These are phyloP conservation scores for Hermaeophaga mercurialis DNA, from an alignment of 2,888 invertebrate genomes.

Conservation along the genomic window DNA sequence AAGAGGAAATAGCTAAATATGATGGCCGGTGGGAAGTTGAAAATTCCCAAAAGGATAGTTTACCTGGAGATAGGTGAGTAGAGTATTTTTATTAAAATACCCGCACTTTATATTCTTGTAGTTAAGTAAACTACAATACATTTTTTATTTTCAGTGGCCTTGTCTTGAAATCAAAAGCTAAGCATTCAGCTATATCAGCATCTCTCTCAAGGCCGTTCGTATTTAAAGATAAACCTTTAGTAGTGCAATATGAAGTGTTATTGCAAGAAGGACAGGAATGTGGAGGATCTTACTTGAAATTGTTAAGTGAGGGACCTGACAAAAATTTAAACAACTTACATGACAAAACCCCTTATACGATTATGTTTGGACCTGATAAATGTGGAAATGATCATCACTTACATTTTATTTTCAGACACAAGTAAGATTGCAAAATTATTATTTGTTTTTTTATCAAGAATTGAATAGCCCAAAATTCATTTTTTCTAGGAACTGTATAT, in stretches of 20 bases:
- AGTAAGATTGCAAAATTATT: slow-evolving; percentile 30
- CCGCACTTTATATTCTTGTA: too few relatives aligned
- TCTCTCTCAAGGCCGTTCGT: slow-evolving; percentile 78
- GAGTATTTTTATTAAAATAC: not conserved
- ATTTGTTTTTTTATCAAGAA: not conserved
- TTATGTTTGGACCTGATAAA: slow-evolving; percentile 99
- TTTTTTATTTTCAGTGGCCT: slow-evolving; percentile 62
- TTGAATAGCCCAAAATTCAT: too few relatives aligned
- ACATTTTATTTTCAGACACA: slow-evolving; percentile 89
- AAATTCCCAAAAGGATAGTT: slow-evolving; percentile 74
- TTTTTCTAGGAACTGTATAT: too few relatives aligned
- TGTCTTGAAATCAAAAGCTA: slow-evolving; percentile 91
- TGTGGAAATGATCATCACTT: slow-evolving; percentile 96
- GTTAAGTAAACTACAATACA: not conserved
- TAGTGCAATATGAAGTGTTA: slow-evolving; percentile 89
- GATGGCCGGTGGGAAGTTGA: slow-evolving; percentile 85
- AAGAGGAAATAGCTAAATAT: slow-evolving; percentile 92
- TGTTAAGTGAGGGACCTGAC: slow-evolving; percentile 72
- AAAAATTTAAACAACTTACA: slow-evolving; percentile 82
- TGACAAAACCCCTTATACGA: slow-evolving; percentile 96
- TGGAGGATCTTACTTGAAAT: slow-evolving; percentile 96
- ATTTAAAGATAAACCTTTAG: slow-evolving; percentile 79
- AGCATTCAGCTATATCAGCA: slow-evolving; percentile 92
- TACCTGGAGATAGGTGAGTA: slow-evolving; percentile 69
- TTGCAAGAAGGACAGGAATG: slow-evolving; percentile 98